Percentiles rank a stretch among this genome's conserved stretches.
Evolutionary conservation across 2,797 vertebrate species (phyloP).

Genomic region (Anisognathus igniventris): DNA sequence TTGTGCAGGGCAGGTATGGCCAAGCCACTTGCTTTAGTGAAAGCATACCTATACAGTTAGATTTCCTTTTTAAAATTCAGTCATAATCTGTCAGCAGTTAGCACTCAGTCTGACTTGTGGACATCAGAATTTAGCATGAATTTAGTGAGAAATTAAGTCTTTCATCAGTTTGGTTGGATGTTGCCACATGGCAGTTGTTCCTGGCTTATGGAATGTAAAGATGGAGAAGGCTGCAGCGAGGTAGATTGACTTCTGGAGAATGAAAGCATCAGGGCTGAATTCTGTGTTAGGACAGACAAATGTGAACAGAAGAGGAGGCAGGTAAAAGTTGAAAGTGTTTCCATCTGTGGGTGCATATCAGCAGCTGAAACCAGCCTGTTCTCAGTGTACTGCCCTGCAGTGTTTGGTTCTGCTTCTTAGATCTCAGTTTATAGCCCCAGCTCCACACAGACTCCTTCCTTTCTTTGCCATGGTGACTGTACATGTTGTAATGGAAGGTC

Average conservation of each 20-base stretch:
- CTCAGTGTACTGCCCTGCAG: background rate
- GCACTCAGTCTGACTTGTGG: background rate
- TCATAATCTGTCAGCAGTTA: background rate
- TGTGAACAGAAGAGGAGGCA: background rate
- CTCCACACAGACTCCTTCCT: background rate
- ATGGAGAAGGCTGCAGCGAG: background rate
- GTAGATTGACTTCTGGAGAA: background rate
- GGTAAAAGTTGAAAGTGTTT: background rate
- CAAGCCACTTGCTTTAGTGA: background rate
- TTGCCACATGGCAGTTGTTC: background rate
- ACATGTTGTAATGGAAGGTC: background rate
- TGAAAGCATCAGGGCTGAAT: background rate
- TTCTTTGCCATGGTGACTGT: background rate
- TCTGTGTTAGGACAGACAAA: background rate
- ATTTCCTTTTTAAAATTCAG: background rate
- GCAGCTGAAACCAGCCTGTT: background rate
- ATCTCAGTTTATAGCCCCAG: background rate
- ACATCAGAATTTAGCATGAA: background rate
- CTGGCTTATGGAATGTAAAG: background rate
- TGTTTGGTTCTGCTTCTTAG: background rate
- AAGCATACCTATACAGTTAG: background rate
- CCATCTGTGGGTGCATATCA: background rate
- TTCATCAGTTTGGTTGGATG: background rate
- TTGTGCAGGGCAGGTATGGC: constrained; percentile 87
- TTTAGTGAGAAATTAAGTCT: background rate